These are phyloP conservation scores for Cephus pulcher DNA, from an alignment of 2,888 invertebrate species.

Conservation along the genomic window DNA sequence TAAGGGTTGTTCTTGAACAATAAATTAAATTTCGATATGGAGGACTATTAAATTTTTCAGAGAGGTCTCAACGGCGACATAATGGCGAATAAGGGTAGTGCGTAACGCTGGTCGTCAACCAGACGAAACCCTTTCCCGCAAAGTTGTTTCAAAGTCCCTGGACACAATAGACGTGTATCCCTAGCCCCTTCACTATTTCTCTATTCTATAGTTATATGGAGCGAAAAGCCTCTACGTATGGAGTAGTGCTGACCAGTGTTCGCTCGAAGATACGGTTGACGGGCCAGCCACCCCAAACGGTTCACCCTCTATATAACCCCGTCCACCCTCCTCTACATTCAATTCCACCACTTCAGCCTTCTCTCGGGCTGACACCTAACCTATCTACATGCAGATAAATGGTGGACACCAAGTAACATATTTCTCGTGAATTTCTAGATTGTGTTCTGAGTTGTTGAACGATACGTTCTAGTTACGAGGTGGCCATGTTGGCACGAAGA, in stretches of 20 bases:
- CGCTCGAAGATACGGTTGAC: conserved; percentile 63
- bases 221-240: conserved; percentile 47
- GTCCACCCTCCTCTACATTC: conserved; percentile 43
- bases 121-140: conserved; percentile 50
- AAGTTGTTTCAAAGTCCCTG: conserved; percentile 63
- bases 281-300: conserved; percentile 40
- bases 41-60: not conserved
- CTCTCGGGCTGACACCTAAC: not conserved
- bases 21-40: not conserved
- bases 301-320: conserved; percentile 33
- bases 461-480: not conserved
- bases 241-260: conserved; percentile 60
- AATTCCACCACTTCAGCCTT: conserved; percentile 49
- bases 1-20: not conserved
- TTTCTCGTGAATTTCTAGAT: not conserved
- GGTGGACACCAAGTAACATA: not conserved
- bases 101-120: not conserved
- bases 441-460: not conserved
- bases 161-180: conserved; percentile 60
- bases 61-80: not conserved
- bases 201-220: conserved; percentile 45
- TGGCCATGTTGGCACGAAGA: not conserved
- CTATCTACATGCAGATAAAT: not conserved
- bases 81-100: not conserved
- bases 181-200: conserved; percentile 44